Conservation (phyloP, 1,140 invertebrate species). For the Micrasema minimum region DNA sequence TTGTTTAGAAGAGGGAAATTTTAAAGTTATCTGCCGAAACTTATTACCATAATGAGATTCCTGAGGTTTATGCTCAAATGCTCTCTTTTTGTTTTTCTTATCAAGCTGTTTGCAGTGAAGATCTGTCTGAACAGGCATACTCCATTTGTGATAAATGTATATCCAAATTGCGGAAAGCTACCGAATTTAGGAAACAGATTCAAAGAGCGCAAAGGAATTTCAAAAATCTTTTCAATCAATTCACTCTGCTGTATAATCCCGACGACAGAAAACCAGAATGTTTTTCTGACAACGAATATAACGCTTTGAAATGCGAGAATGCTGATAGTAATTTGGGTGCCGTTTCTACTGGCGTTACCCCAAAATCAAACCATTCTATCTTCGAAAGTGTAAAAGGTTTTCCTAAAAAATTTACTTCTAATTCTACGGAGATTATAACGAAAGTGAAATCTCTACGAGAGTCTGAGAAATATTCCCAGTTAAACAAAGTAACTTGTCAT, state of each 20-base stretch:
- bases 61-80: constrained; percentile 8
- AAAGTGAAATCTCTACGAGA: neutral
- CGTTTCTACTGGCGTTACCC: neutral
- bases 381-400: neutral
- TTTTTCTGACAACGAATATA: neutral
- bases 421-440: neutral
- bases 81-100: constrained; percentile 9
- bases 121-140: neutral
- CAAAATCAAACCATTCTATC: neutral
- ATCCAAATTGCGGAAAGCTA: neutral
- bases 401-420: neutral
- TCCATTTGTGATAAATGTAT: constrained; percentile 14
- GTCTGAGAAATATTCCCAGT: neutral
- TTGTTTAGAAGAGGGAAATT: constrained; percentile 11
- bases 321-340: neutral
- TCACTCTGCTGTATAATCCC: constrained; percentile 6
- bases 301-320: neutral
- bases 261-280: constrained; percentile 8
- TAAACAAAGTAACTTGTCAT: constrained; percentile 1
- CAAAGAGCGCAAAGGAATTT: constrained; percentile 8
- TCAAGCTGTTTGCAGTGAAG: neutral
- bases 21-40: constrained; percentile 18
- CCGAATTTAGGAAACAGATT: constrained; percentile 15
- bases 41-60: constrained; percentile 14
- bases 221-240: constrained; percentile 10